Conservation (phyloP, 2,113 vertebrate genomes). For the Lophura nycthemera region DNA sequence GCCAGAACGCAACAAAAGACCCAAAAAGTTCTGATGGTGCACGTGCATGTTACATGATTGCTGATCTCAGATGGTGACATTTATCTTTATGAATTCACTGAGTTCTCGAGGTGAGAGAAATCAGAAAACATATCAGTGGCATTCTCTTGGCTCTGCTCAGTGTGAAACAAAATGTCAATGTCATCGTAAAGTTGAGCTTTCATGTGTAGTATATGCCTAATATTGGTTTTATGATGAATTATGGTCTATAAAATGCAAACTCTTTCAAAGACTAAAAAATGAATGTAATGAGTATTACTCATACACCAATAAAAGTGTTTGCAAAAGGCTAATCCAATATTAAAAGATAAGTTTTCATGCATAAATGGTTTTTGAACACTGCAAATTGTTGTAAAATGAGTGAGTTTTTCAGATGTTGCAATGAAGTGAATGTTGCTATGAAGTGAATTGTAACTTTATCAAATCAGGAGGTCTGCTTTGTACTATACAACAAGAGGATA, state of each 20-base stretch:
- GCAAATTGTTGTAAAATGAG: neutral
- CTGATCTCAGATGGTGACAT: conserved; percentile 41
- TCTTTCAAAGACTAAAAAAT: neutral
- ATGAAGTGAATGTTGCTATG: neutral
- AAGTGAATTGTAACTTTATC: neutral
- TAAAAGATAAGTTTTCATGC: neutral
- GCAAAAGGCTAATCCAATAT: neutral
- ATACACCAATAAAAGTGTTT: neutral
- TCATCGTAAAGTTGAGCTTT: conserved; percentile 26
- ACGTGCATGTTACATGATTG: neutral
- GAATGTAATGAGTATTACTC: neutral
- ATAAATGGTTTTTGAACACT: neutral
- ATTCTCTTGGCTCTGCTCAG: conserved; percentile 32
- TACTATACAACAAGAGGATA: neutral
- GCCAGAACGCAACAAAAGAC: neutral
- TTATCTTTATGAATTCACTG: conserved; percentile 60
- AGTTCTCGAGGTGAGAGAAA: conserved; percentile 6
- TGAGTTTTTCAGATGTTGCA: neutral
- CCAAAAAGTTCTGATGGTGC: neutral
- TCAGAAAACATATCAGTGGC: conserved; percentile 4
- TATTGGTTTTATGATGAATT: conserved; percentile 3
- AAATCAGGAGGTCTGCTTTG: neutral
- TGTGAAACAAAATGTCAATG: conserved; percentile 37
- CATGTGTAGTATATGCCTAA: neutral
- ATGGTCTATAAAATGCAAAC: neutral